Evolutionary conservation across 2,113 vertebrate species (phyloP).

Genomic region (Eupsittula cactorum): DNA sequence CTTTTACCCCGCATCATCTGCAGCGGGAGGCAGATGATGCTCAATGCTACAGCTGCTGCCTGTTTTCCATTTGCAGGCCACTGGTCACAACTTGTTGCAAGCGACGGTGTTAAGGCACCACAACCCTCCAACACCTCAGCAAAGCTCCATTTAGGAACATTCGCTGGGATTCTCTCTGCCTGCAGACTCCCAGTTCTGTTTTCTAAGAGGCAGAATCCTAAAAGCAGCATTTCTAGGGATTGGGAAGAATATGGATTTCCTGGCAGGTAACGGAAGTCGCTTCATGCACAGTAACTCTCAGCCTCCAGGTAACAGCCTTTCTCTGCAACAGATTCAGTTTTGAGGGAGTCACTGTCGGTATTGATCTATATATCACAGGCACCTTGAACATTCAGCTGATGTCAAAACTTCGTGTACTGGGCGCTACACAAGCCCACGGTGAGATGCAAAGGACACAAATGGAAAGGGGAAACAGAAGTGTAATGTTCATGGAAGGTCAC

Average conservation of each 20-base stretch:
- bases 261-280: not conserved
- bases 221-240: not conserved
- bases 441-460: not conserved
- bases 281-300: not conserved
- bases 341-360: not conserved
- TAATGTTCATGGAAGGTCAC: not conserved
- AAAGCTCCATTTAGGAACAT: not conserved
- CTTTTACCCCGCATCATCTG: not conserved
- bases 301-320: not conserved
- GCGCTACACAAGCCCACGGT: not conserved
- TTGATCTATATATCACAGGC: not conserved
- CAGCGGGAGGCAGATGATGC: not conserved
- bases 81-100: not conserved
- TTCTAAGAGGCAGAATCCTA: not conserved
- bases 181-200: fast-evolving
- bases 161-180: not conserved
- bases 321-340: not conserved
- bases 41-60: not conserved
- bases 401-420: not conserved
- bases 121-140: not conserved
- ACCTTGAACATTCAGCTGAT: not conserved
- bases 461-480: not conserved
- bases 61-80: not conserved
- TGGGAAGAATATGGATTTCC: not conserved
- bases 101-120: not conserved